Evolutionary conservation across 2,113 vertebrate genomes (phyloP).

Genomic region (Chaetodon auriga): DNA sequence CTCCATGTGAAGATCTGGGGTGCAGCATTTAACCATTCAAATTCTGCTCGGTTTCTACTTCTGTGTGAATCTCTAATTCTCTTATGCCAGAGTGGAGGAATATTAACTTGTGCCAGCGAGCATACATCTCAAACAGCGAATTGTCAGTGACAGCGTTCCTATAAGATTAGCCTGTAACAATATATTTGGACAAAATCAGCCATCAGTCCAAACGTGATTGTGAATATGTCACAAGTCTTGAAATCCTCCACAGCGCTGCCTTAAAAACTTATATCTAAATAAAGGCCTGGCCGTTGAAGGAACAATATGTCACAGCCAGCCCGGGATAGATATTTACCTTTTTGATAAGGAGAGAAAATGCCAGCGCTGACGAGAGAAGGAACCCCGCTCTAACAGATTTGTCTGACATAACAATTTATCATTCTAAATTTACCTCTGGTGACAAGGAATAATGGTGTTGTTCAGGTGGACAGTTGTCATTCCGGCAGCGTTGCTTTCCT

Average conservation of each 20-base stretch:
- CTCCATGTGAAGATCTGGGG: slow-evolving; percentile 10
- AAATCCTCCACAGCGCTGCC: slow-evolving; percentile 30
- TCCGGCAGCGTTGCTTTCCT: slow-evolving; percentile 47
- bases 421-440: slow-evolving; percentile 72
- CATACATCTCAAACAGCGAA: slow-evolving; percentile 32
- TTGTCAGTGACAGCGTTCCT: slow-evolving; percentile 30
- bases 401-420: slow-evolving; percentile 75
- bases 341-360: slow-evolving; percentile 65
- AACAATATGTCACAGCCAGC: slow-evolving; percentile 68
- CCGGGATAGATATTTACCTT: slow-evolving; percentile 62
- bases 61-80: slow-evolving; percentile 17
- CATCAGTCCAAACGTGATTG: slow-evolving; percentile 47
- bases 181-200: slow-evolving; percentile 55
- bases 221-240: slow-evolving; percentile 43
- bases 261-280: slow-evolving; percentile 59
- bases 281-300: slow-evolving; percentile 46
- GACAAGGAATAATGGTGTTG: slow-evolving; percentile 75
- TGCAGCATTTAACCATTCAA: slow-evolving; percentile 18
- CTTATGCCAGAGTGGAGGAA: slow-evolving; percentile 8
- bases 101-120: slow-evolving; percentile 14
- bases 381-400: slow-evolving; percentile 60
- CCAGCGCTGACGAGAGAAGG: slow-evolving; percentile 40
- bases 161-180: slow-evolving; percentile 47
- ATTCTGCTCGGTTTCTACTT: slow-evolving; percentile 19
- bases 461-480: slow-evolving; percentile 74